A percentile compares a stretch with the other conserved stretches of the same genome.
Conservation (phyloP, 2,888 invertebrate genomes). For the Arctia plantaginis region DNA sequence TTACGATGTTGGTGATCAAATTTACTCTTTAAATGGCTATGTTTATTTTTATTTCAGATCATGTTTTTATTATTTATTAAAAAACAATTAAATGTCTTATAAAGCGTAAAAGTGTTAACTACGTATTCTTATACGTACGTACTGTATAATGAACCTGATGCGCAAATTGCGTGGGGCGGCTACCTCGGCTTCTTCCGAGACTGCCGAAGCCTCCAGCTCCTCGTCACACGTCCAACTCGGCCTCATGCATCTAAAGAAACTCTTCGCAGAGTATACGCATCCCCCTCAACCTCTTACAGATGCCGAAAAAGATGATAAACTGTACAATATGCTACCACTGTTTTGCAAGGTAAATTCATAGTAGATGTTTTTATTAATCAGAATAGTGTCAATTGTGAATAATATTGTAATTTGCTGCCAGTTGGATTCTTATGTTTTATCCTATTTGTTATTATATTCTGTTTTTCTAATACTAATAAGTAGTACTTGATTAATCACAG, state of each 20-base stretch:
- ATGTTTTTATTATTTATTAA: constrained; percentile 36
- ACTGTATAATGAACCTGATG: constrained; percentile 93
- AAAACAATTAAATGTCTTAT: constrained; percentile 34
- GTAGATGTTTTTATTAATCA: not conserved
- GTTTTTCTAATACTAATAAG: not conserved
- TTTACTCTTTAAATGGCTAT: constrained; percentile 36
- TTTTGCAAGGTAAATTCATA: constrained; percentile 94
- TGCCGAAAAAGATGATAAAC: constrained; percentile 95
- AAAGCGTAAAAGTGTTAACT: constrained; percentile 29
- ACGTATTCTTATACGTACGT: constrained; percentile 38
- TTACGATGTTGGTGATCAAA: constrained; percentile 34
- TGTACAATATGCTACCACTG: constrained; percentile 98
- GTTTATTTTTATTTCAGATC: constrained; percentile 44
- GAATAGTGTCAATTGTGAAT: not conserved
- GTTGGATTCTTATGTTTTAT: not conserved
- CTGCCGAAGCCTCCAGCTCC: constrained; percentile 87
- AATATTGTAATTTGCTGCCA: not conserved
- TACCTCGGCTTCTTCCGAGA: constrained; percentile 82
- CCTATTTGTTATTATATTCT: not conserved
- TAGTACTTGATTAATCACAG: not conserved
- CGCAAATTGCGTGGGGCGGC: constrained; percentile 92
- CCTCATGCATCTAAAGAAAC: constrained; percentile 97
- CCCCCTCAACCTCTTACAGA: constrained; percentile 93
- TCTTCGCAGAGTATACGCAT: constrained; percentile 97
- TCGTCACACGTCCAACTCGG: constrained; percentile 95